Evolutionary conservation across 2,888 invertebrate genomes (phyloP), one percentile per base, ranked within the genome.

Genomic region (Leistus spinibarbis): DNA sequence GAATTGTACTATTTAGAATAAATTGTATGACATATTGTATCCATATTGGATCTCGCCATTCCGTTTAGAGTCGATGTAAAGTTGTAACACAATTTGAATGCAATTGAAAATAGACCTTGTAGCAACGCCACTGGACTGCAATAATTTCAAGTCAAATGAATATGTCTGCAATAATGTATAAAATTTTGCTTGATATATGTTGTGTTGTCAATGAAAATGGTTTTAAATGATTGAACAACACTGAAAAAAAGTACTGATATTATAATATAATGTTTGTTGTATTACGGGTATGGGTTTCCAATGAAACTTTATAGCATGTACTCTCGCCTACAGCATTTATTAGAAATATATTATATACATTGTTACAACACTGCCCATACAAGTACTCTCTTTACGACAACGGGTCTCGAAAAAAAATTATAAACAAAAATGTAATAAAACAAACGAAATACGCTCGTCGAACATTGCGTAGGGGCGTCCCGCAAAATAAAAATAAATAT

Each of bases 321-420:
- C 40, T 10, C 40, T 40, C 40, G 40, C 5, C 40, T 3, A 40
- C 40, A 40, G 67, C 67, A 73, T 73, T 73, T 73, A 73, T 73
- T 73, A 73, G 73, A 67, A 67, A 73, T 72, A 72, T 72, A 72
- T 67, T 73, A 73, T 73, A 73, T 73, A 73, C 73, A 73, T 73
- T 73, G 73, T 73, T 73, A 73, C 54, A 73, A 73, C 73, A 73
- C 73, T 73, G 73, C 73, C 73, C 73, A 73, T 72, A 72, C 72
- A 71, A 71, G 71, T 71, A 71, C 56, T 67, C 23, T 73, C 73
- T 73, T 56, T 73, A 73, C 73, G 67, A 73, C 62, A 73, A 73
- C 73, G 73, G 73, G 73, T 73, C 53, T 67, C 73, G 73, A 66
- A 72, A 64, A 54, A 20, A 70, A 63, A 63, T 63, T 20, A 20